Evolutionary conservation across 2,113 vertebrate species (phyloP).

Genomic region (Ursus arctos): DNA sequence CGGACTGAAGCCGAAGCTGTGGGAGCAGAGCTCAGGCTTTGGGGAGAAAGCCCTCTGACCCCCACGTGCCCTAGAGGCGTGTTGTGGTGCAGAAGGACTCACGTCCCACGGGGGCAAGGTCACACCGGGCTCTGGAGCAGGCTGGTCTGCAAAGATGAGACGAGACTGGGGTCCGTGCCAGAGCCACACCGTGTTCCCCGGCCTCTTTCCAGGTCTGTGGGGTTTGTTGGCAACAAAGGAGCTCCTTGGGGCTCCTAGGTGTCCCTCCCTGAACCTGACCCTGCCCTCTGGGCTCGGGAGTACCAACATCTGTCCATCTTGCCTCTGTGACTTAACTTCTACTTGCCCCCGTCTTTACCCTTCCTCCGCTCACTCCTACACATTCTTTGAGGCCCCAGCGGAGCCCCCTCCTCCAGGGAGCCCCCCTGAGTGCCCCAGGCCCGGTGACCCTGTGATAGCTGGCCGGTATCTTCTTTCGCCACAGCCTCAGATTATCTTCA

Average conservation of each 20-base stretch:
- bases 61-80: rapidly evolving
- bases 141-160: neutral
- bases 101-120: neutral
- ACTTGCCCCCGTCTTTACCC: neutral
- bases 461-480: neutral
- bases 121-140: neutral
- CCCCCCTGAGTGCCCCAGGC: neutral
- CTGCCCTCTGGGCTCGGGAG: neutral
- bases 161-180: rapidly evolving
- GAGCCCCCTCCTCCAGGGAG: neutral
- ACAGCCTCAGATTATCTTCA: neutral
- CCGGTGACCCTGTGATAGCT: rapidly evolving
- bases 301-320: neutral
- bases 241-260: neutral
- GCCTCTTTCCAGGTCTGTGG: neutral
- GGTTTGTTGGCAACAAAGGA: too few relatives aligned
- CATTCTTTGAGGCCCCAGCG: neutral
- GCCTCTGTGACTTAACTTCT: neutral
- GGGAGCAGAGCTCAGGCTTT: neutral
- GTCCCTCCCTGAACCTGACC: neutral
- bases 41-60: neutral
- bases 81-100: neutral
- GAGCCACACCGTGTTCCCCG: rapidly evolving
- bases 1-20: rapidly evolving
- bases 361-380: neutral